These are phyloP conservation scores for Sminthurinus signatus DNA, from an alignment of 1,140 invertebrate genomes.

Conservation along the genomic window DNA sequence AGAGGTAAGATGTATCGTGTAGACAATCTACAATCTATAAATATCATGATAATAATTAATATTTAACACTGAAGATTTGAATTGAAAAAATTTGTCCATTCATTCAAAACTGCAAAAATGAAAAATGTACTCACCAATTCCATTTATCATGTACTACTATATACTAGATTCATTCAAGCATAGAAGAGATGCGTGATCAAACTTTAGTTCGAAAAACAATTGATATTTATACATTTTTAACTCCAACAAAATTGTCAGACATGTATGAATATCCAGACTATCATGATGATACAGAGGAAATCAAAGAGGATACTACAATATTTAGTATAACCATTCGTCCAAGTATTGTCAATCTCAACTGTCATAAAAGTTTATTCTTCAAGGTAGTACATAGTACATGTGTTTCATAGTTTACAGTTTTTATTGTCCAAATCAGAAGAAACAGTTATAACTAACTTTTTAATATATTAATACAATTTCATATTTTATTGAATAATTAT, in stretches of 20 bases:
- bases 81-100: too few species aligned
- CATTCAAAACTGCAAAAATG: too few species aligned
- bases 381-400: constrained; percentile 5
- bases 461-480: background rate
- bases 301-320: constrained; percentile 2
- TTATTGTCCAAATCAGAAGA: too few species aligned
- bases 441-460: background rate
- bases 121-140: too few species aligned
- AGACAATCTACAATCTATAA: too few species aligned
- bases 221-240: constrained; percentile 24
- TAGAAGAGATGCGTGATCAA: constrained; percentile 14
- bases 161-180: constrained; percentile 6
- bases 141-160: too few species aligned
- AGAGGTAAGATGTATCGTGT: constrained; percentile 11
- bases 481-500: background rate
- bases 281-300: background rate
- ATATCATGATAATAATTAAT: too few species aligned
- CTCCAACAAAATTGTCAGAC: constrained; percentile 5
- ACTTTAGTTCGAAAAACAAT: constrained; percentile 27
- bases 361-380: constrained; percentile 11
- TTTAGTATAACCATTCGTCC: constrained; percentile 34
- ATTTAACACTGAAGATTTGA: too few species aligned
- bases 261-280: constrained; percentile 4
- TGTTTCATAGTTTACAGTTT: background rate
- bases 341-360: constrained; percentile 27